These are phyloP conservation scores for Geophilus truncorum DNA, from an alignment of 2,888 invertebrate species.

Conservation along the genomic window DNA sequence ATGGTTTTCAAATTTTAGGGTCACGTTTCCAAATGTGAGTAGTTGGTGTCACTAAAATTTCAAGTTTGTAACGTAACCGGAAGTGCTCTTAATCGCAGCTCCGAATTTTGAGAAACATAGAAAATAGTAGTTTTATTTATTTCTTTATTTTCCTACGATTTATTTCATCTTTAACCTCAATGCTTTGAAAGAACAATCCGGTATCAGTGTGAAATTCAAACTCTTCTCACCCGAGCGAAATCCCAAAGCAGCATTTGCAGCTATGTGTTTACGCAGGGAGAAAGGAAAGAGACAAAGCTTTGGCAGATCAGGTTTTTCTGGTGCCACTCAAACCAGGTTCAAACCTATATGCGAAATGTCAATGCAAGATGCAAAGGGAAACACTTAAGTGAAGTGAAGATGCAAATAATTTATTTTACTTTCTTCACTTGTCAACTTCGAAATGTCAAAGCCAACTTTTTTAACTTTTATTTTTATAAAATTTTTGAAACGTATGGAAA, in stretches of 20 bases:
- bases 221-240: not conserved
- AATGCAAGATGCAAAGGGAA: not conserved
- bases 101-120: too few relatives aligned
- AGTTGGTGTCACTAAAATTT: too few relatives aligned
- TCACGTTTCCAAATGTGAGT: too few relatives aligned
- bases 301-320: not conserved
- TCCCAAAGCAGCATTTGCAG: not conserved
- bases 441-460: not conserved
- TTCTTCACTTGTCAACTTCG: not conserved
- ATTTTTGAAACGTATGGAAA: not conserved
- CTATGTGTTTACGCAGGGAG: not conserved
- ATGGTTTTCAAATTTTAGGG: too few relatives aligned
- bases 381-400: not conserved
- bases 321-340: not conserved
- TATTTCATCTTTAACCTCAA: not conserved
- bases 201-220: not conserved
- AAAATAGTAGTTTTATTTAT: too few relatives aligned
- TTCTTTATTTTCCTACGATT: not conserved
- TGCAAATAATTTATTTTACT: not conserved
- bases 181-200: not conserved
- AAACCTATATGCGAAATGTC: not conserved
- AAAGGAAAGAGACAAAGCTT: not conserved
- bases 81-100: too few relatives aligned
- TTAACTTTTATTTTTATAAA: not conserved
- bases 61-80: too few relatives aligned